phyloP scores from a whole-genome alignment of 2,797 vertebrate genomes.

The Nasua narica region DNA sequence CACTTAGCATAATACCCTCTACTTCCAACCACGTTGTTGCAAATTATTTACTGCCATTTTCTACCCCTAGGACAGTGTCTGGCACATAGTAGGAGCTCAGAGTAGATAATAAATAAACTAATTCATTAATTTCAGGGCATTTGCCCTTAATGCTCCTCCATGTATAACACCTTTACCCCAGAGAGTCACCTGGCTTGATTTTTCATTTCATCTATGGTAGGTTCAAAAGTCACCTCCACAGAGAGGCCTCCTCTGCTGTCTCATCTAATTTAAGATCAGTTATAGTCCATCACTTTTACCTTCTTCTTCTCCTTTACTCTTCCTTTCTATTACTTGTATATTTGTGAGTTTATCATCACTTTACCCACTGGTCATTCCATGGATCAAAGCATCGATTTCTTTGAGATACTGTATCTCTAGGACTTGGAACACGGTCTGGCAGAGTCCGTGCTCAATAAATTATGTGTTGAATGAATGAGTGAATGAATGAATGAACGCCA shows the following conservation, averaged over 20 bases:
- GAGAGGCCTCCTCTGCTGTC: background rate
- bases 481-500: background rate
- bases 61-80: background rate
- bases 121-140: background rate
- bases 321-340: background rate
- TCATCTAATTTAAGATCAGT: background rate
- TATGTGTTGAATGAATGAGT: background rate
- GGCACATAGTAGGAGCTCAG: background rate
- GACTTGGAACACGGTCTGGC: background rate
- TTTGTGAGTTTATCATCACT: background rate
- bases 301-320: background rate
- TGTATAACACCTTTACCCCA: background rate
- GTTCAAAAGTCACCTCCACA: background rate
- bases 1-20: no score
- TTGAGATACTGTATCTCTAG: background rate
- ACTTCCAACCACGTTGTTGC: no score
- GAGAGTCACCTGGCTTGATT: background rate
- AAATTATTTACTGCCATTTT: background rate
- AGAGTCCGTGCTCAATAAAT: background rate
- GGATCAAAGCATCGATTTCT: background rate
- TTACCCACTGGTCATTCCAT: background rate
- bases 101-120: background rate
- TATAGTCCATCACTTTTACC: accelerated
- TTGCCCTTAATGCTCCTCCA: background rate
- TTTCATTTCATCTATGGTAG: background rate